Evolutionary conservation across 1,140 invertebrate species (phyloP), one percentile per base, ranked within the genome.

Genomic region (Drosophila sucinea): DNA sequence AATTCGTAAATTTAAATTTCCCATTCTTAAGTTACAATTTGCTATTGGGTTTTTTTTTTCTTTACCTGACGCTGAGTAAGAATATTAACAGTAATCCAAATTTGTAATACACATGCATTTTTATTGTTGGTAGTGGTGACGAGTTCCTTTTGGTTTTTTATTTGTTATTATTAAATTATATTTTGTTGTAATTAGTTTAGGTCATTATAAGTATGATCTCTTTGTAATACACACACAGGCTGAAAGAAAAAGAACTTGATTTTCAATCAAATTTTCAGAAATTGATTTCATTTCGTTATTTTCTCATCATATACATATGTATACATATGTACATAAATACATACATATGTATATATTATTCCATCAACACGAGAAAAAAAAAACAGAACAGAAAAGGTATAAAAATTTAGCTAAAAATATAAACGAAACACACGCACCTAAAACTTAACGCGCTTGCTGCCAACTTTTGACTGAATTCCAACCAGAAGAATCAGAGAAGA

Each of bases 51-150:
- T 17, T 29, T 60, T 27, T 40, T 51, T 67, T n/a, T 64, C 30
- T 76, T 90, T 90, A 91, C 90, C 90, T 91, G 56, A 91, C 79
- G 73, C 83, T 90, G 68, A 91, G 79, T 66, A 91, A 67, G 79
- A 91, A 90, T 76, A 91, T 91, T 55, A 91, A 67, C 38, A 91
- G 73, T 83, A 91, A 78, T 89, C 90, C 90, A 67, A 91, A 91
- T 77, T 91, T 91, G 75, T 86, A 91, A 76, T 87, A 87, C 70
- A 87, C 84, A 63, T 84, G 84, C 84, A 87, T 87, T 64, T 71
- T 89, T 54, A 30, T 71, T 60, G 38, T 56, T 60, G 67, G 7
- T 54, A 54, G 56, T 63, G 58, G 41, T 54, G 27, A 29, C 47
- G 41, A 5, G 35, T 35, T 47, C 23, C 33, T 54, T 51, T 38